Conservation (phyloP, 1,140 invertebrate species). For the Drosophila elegans region DNA sequence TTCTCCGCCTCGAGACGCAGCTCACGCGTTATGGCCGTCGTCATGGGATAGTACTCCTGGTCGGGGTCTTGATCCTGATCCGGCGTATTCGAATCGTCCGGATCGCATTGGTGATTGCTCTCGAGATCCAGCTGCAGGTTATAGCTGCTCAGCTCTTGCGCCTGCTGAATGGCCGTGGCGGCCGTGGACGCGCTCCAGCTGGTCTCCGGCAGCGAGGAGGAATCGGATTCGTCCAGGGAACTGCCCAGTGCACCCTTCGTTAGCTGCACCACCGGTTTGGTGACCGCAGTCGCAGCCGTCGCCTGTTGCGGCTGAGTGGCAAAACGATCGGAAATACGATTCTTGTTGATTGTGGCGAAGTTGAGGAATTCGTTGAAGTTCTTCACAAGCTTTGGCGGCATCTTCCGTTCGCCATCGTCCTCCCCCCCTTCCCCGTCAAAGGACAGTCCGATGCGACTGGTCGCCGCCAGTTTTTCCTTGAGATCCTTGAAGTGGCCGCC, state of each 20-base stretch:
- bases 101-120: constrained; percentile 19
- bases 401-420: constrained; percentile 39
- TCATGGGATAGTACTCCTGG: constrained; percentile 93
- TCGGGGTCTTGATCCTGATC: constrained; percentile 91
- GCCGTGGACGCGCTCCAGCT: constrained; percentile 81
- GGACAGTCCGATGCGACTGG: constrained; percentile 75
- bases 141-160: constrained; percentile 74
- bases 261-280: constrained; percentile 84
- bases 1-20: constrained; percentile 92
- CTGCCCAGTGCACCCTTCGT: constrained; percentile 78
- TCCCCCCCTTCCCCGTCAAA: constrained; percentile 14
- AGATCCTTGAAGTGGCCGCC: constrained; percentile 86
- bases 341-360: constrained; percentile 89
- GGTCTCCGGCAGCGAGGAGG: constrained; percentile 82
- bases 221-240: constrained; percentile 86
- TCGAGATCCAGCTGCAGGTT: constrained; percentile 74
- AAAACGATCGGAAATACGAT: constrained; percentile 75
- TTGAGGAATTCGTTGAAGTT: constrained; percentile 94
- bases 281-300: constrained; percentile 9
- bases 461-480: constrained; percentile 85
- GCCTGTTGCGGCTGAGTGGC: constrained; percentile 48
- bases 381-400: constrained; percentile 89
- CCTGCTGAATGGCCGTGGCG: constrained; percentile 77
- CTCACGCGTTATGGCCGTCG: constrained; percentile 93
- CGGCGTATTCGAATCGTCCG: constrained; percentile 86